Conservation (phyloP, 2,888 invertebrate genomes). For the Gymnosoma rotundatum region DNA sequence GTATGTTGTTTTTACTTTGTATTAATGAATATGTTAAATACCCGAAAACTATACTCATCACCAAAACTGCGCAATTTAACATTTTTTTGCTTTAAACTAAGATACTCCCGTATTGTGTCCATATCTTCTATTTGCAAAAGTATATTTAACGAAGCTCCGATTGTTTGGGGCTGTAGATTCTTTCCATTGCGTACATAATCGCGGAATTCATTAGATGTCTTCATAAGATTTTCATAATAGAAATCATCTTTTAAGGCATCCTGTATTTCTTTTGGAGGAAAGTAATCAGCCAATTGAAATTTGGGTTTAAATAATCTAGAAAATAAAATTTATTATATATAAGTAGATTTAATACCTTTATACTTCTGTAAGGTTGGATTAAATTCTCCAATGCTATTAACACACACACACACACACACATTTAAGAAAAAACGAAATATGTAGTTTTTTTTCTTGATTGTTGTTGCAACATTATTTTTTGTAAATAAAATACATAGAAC, state of each 20-base stretch:
- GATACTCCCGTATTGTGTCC: slow-evolving; percentile 74
- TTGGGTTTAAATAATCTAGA: slow-evolving; percentile 64
- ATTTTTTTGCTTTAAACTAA: slow-evolving; percentile 73
- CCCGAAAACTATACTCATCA: slow-evolving; percentile 57
- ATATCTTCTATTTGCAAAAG: slow-evolving; percentile 79
- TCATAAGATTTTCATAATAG: slow-evolving; percentile 42
- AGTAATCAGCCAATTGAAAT: slow-evolving; percentile 59
- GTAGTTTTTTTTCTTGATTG: too few relatives aligned
- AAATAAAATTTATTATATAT: background rate
- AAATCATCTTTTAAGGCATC: slow-evolving; percentile 57
- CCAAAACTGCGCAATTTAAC: slow-evolving; percentile 71
- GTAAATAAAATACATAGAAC: too few relatives aligned
- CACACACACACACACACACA: too few relatives aligned
- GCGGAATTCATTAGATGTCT: slow-evolving; percentile 70
- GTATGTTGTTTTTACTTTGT: background rate
- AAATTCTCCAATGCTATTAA: too few relatives aligned
- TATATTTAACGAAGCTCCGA: slow-evolving; percentile 71
- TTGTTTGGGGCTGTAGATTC: slow-evolving; percentile 72
- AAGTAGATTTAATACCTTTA: too few relatives aligned
- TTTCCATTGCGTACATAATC: slow-evolving; percentile 72
- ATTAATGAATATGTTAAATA: slow-evolving; percentile 1
- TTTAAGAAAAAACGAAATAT: too few relatives aligned
- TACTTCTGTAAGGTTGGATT: too few relatives aligned
- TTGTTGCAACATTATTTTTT: too few relatives aligned
- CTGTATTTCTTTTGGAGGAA: slow-evolving; percentile 67